phyloP scores from a whole-genome alignment of 2,113 vertebrate species.

The Ammodramus savannarum region DNA sequence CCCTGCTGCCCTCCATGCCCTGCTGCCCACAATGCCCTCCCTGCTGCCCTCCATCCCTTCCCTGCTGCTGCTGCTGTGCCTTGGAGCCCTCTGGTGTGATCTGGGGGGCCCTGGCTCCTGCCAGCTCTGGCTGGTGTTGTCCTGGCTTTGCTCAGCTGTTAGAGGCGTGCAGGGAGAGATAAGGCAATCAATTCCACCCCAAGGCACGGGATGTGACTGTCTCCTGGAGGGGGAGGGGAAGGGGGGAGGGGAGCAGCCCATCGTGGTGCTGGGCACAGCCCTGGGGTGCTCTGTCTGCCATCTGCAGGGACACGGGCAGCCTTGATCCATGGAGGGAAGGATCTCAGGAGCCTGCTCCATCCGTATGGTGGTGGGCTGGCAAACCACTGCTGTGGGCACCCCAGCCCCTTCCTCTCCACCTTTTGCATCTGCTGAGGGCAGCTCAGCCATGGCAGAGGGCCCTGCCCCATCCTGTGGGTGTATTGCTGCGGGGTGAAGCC shows the following conservation, averaged over 20 bases:
- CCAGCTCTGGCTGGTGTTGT: background rate
- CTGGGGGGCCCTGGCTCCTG: background rate
- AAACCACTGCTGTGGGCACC: fast-evolving
- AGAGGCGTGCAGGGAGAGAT: background rate
- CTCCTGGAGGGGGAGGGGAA: background rate
- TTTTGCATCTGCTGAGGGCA: background rate
- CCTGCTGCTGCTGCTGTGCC: background rate
- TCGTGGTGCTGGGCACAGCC: background rate
- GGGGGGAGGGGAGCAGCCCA: background rate
- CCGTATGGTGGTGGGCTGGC: background rate
- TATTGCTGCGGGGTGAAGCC: background rate
- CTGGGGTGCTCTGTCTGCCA: background rate
- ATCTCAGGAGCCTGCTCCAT: no score
- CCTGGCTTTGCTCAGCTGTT: background rate
- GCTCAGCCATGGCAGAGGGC: fast-evolving
- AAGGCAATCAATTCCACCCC: background rate
- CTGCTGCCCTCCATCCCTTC: no score
- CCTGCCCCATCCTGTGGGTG: fast-evolving
- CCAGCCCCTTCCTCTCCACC: background rate
- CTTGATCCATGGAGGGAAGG: no score
- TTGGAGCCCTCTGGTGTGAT: background rate
- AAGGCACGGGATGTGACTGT: background rate
- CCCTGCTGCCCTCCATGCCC: background rate
- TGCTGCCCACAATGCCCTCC: no score
- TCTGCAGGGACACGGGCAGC: background rate